Conservation (phyloP, 2,888 invertebrate species). For the Eristalis tenax region DNA sequence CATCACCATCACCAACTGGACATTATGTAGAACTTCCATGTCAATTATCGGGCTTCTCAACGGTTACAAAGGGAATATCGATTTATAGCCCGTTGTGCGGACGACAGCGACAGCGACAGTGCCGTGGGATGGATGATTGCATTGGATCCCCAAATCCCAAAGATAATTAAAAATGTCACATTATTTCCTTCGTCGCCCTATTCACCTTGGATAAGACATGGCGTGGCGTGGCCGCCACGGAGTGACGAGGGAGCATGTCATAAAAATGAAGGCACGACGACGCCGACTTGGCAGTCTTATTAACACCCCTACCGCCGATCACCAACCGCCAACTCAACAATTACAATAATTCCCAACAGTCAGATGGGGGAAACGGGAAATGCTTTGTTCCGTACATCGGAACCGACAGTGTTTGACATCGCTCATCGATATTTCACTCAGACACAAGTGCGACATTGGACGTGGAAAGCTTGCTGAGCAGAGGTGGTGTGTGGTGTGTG, state of each 20-base stretch:
- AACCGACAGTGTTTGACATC: slow-evolving; percentile 36
- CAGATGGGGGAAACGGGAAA: slow-evolving; percentile 6
- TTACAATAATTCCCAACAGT: slow-evolving; percentile 20
- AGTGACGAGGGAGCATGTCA: background rate
- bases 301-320: background rate
- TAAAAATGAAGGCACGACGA: background rate
- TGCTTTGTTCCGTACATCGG: background rate
- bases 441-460: slow-evolving; percentile 20
- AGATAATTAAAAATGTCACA: slow-evolving; percentile 42
- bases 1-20: background rate
- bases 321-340: slow-evolving; percentile 3
- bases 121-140: slow-evolving; percentile 26
- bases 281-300: background rate
- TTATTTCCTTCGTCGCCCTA: slow-evolving; percentile 8
- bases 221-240: background rate
- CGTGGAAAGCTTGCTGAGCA: background rate
- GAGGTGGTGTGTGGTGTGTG: background rate
- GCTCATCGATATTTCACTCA: slow-evolving; percentile 48
- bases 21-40: slow-evolving; percentile 13
- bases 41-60: slow-evolving; percentile 26
- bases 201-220: background rate
- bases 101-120: background rate
- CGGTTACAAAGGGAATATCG: slow-evolving; percentile 30
- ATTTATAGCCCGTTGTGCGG: slow-evolving; percentile 8
- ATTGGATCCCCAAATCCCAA: slow-evolving; percentile 34